A percentile compares a stretch with the other conserved stretches of the same genome.
Conservation (phyloP, 2,797 vertebrate species). For the Chaenodraco wilsoni region DNA sequence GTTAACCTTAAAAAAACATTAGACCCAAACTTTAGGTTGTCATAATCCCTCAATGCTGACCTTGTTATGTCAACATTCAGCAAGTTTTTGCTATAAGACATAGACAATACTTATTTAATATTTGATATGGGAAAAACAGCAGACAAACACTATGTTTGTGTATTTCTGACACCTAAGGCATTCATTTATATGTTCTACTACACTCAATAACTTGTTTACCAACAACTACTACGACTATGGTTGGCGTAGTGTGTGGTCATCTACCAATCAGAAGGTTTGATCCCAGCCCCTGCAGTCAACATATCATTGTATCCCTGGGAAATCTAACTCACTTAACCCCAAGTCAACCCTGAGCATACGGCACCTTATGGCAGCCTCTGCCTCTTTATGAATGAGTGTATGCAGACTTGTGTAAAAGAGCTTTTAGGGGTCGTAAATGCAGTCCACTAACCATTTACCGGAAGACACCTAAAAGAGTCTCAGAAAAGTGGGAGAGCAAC, state of each 20-base stretch:
- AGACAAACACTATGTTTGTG: background rate
- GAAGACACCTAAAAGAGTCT: background rate
- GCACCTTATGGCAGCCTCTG: too few relatives aligned
- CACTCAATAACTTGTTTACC: background rate
- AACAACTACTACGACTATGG: background rate
- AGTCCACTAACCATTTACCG: background rate
- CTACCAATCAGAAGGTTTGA: too few relatives aligned
- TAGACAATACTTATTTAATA: background rate
- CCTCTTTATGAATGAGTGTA: too few relatives aligned
- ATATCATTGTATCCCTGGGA: too few relatives aligned
- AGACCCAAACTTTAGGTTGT: constrained; percentile 11
- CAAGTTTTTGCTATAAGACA: constrained; percentile 7
- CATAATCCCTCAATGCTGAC: constrained; percentile 1
- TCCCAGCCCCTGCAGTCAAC: too few relatives aligned
- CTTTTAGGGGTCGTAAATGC: too few relatives aligned
- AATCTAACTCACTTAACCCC: too few relatives aligned
- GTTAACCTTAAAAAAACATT: constrained; percentile 30
- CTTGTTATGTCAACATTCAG: constrained; percentile 18
- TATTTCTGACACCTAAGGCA: background rate
- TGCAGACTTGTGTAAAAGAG: too few relatives aligned
- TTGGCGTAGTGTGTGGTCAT: too few relatives aligned
- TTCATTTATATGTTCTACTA: background rate
- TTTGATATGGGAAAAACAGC: background rate
- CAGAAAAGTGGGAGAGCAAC: background rate
- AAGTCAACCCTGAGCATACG: too few relatives aligned